phyloP scores from a whole-genome alignment of 2,888 invertebrate species.

The Unio delphinus region DNA sequence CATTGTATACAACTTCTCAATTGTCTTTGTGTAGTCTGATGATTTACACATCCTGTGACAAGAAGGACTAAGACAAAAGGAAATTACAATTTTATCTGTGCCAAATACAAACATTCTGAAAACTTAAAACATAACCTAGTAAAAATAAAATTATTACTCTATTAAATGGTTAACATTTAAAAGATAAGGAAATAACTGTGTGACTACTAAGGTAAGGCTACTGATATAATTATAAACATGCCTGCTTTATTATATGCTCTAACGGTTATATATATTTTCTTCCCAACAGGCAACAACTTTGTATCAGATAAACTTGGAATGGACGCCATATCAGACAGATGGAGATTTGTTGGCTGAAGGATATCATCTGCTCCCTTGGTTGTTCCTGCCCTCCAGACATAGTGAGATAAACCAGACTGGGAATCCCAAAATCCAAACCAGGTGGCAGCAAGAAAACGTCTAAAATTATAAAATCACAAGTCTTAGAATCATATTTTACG shows the following conservation, averaged over 20 bases:
- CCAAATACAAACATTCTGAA: too few species aligned
- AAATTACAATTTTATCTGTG: too few species aligned
- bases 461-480: conserved; percentile 1
- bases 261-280: conserved; percentile 29
- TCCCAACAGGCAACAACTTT: conserved; percentile 17
- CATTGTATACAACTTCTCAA: too few species aligned
- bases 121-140: too few species aligned
- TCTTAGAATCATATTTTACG: too few species aligned
- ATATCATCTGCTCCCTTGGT: conserved; percentile 14
- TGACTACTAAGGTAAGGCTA: too few species aligned
- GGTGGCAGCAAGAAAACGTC: conserved; percentile 14
- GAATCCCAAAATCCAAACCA: conserved; percentile 27
- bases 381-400: conserved; percentile 21
- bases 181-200: too few species aligned
- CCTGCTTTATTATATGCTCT: conserved; percentile 40
- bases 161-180: too few species aligned
- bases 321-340: conserved; percentile 14
- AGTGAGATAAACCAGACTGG: conserved; percentile 20
- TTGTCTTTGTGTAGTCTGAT: too few species aligned
- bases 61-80: too few species aligned
- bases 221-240: not conserved
- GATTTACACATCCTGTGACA: too few species aligned
- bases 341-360: conserved; percentile 8
- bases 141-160: too few species aligned
- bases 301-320: conserved; percentile 6